Conservation (phyloP, 2,888 invertebrate species). For the Parnassius glacialis region DNA sequence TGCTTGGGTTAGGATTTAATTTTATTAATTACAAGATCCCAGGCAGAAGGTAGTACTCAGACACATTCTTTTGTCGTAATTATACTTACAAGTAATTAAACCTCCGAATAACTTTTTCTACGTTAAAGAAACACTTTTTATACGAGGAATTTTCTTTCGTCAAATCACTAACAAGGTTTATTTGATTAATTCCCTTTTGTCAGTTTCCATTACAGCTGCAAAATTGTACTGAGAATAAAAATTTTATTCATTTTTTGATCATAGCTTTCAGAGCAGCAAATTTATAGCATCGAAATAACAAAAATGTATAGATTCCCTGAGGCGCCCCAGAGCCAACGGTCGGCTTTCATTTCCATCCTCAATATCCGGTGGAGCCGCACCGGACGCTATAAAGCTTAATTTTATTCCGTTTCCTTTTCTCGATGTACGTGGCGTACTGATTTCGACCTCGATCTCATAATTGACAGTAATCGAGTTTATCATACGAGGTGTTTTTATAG, state of each 20-base stretch:
- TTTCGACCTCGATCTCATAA: constrained; percentile 1
- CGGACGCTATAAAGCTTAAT: constrained; percentile 1
- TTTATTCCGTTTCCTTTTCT: neutral
- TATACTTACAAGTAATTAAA: no score
- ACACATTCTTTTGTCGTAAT: no score
- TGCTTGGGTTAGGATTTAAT: no score
- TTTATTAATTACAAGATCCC: no score
- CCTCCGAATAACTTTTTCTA: no score
- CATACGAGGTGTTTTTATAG: no score
- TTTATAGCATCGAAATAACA: neutral
- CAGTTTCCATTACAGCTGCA: neutral
- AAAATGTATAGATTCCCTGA: neutral
- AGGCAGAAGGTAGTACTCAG: no score
- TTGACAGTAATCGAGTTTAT: neutral
- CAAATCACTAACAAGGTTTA: no score
- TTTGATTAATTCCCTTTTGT: no score
- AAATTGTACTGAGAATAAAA: neutral
- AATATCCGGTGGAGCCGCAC: constrained; percentile 1
- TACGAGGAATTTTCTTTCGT: no score
- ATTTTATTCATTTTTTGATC: neutral
- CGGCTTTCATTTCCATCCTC: neutral
- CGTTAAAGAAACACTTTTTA: no score
- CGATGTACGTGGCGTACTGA: neutral
- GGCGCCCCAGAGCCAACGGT: neutral
- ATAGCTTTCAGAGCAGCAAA: neutral